A percentile compares a stretch with the other conserved stretches of the same genome.
Conservation (phyloP, 2,113 vertebrate genomes). For the Nematolebias whitei region DNA sequence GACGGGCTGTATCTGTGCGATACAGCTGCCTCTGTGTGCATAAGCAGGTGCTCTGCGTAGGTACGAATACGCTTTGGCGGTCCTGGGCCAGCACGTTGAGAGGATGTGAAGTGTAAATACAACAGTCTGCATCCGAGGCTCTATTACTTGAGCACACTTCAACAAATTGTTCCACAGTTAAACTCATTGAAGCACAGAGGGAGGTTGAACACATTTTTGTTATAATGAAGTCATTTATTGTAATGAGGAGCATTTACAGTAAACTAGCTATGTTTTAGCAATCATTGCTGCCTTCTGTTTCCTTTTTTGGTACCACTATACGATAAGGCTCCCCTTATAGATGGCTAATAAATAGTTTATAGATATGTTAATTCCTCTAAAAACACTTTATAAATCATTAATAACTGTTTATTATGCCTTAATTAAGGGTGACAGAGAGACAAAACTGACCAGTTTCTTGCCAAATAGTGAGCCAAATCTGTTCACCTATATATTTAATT, state of each 20-base stretch:
- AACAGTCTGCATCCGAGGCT: constrained; percentile 58
- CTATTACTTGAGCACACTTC: constrained; percentile 67
- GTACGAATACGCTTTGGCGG: constrained; percentile 45
- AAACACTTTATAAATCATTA: no score
- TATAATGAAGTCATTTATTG: constrained; percentile 71
- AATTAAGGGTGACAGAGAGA: no score
- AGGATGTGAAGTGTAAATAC: constrained; percentile 70
- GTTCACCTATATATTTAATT: no score
- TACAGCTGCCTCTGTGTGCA: constrained; percentile 42
- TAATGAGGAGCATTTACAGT: constrained; percentile 61
- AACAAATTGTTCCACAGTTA: constrained; percentile 60
- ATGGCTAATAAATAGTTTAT: no score
- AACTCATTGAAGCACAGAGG: constrained; percentile 67
- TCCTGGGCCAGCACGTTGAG: constrained; percentile 44
- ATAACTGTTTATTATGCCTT: no score
- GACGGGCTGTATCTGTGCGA: constrained; percentile 30
- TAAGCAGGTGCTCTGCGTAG: constrained; percentile 43
- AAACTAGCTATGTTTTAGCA: constrained; percentile 43
- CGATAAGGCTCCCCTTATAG: no score
- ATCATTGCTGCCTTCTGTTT: constrained; percentile 2
- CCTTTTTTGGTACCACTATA: no score
- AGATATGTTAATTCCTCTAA: no score
- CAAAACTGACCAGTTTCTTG: no score
- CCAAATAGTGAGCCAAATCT: no score
- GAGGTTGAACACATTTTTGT: constrained; percentile 68